These are phyloP conservation scores for Triops cancriformis DNA, from an alignment of 1,140 invertebrate genomes.

Conservation along the genomic window DNA sequence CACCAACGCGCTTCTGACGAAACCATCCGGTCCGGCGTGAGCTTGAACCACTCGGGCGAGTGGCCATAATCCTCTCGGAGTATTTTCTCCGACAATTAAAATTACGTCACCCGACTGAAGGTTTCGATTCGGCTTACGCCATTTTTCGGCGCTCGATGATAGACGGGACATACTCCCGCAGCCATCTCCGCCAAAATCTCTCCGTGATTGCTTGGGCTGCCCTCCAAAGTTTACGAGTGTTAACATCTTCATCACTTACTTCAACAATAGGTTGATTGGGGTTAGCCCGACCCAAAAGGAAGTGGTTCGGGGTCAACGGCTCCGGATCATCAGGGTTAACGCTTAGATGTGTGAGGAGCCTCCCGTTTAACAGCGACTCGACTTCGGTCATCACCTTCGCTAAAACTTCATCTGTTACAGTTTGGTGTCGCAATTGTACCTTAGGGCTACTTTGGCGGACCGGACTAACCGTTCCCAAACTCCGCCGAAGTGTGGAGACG, in stretches of 20 bases:
- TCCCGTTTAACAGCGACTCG: constrained; percentile 23
- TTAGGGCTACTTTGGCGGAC: constrained; percentile 20
- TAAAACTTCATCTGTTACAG: constrained; percentile 26
- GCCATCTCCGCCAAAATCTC: constrained; percentile 28
- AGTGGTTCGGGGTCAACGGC: constrained; percentile 28
- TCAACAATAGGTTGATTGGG: background rate
- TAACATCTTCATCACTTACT: background rate
- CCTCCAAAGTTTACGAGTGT: background rate
- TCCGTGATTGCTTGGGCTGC: background rate
- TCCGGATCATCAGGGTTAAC: constrained; percentile 24
- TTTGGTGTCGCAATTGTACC: constrained; percentile 21
- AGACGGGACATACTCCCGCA: constrained; percentile 22
- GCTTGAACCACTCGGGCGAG: background rate
- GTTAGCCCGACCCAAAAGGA: constrained; percentile 18
- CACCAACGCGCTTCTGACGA: too few species aligned
- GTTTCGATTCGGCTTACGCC: background rate
- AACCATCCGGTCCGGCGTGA: too few species aligned
- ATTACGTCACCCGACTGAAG: constrained; percentile 21
- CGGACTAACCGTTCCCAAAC: constrained; percentile 27
- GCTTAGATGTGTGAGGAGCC: constrained; percentile 23
- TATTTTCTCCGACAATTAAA: constrained; percentile 18
- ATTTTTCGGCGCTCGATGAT: constrained; percentile 23
- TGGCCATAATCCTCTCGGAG: constrained; percentile 21
- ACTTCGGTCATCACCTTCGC: constrained; percentile 25
- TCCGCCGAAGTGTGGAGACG: constrained; percentile 18